A percentile compares a stretch with the other conserved stretches of the same genome.
These are phyloP conservation scores for Dromiciops gliroides DNA, from an alignment of 2,113 vertebrate genomes.

Conservation along the genomic window DNA sequence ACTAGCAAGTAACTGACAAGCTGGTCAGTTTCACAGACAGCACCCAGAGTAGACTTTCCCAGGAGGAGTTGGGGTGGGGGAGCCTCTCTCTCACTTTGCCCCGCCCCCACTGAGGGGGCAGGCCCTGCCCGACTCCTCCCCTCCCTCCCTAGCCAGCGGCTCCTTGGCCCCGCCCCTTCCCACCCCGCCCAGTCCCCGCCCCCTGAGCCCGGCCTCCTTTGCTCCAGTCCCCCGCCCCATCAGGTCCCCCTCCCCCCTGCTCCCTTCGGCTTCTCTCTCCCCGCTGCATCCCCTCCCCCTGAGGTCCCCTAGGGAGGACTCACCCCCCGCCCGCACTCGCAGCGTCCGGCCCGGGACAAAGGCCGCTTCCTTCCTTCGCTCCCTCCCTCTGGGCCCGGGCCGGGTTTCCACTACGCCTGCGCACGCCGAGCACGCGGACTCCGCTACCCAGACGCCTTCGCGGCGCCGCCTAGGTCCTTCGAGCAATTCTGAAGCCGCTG, in stretches of 20 bases:
- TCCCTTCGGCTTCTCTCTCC: neutral
- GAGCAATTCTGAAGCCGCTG: accelerated
- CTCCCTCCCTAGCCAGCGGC: neutral
- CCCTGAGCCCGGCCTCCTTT: neutral
- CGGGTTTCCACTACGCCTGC: neutral
- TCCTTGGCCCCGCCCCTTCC: neutral
- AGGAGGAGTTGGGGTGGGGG: no score
- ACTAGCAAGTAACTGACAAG: neutral
- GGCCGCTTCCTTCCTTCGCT: neutral
- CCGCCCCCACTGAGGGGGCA: neutral
- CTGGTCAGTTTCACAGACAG: neutral
- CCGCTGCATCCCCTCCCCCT: neutral
- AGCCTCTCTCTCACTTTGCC: neutral
- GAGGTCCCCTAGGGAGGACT: neutral
- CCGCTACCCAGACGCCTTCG: neutral
- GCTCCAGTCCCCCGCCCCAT: neutral
- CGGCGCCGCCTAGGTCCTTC: neutral
- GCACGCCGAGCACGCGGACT: neutral
- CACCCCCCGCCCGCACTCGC: neutral
- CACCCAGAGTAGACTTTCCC: no score
- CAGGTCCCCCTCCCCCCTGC: neutral
- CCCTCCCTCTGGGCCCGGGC: neutral
- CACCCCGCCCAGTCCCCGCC: neutral
- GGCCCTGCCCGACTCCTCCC: neutral
- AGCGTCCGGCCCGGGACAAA: neutral